Evolutionary conservation across 2,113 vertebrate species (phyloP), one percentile per base, ranked within the genome.

Genomic region (Phrynocephalus versicolor): DNA sequence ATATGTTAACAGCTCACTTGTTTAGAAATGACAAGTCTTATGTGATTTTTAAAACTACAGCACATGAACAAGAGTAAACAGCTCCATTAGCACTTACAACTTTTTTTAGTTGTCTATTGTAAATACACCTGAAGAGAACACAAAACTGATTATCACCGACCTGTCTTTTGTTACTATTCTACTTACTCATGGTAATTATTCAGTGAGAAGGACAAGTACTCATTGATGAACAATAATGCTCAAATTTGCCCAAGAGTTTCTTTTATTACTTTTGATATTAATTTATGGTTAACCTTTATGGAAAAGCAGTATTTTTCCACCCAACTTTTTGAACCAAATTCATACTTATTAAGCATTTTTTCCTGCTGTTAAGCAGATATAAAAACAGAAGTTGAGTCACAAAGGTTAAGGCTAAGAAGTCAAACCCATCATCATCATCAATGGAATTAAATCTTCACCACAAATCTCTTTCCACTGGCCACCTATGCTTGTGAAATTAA

Each of bases 321-420:
- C 85, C 87, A 89, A 65, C 88, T 82, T 90, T 62, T 75, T 78
- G 30, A n/a, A 89, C 76, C 84, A 94, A 91, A 74, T 87, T 92
- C 88, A 89, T 92, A 94, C 90, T 89, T 89, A 92, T 94, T 85
- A 94, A 93, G 75, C 65, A 93, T 91, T 93, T 92, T 92, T 82
- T 30, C 30, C 86, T 82, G 88, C 79, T 51, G 92, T 89, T 75
- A 92, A 91, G 71, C 86, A 84, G 30, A 77, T 23, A 89, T 88
- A 92, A 93, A 91, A 92, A 90, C 86, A 93, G 89, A 92, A 93
- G 88, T 73, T 75, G 51, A 90, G 91, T 88, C 87, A 93, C 86
- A 93, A 67, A 81, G 60, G 82, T 75, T 75, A 76, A 35, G 87
- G 89, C 86, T 88, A 92, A 58, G 62, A 90, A 94, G 83, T 84